Base-by-base conservation (phyloP, 2,797 vertebrate species). In the Amniataba percoides region DNA sequence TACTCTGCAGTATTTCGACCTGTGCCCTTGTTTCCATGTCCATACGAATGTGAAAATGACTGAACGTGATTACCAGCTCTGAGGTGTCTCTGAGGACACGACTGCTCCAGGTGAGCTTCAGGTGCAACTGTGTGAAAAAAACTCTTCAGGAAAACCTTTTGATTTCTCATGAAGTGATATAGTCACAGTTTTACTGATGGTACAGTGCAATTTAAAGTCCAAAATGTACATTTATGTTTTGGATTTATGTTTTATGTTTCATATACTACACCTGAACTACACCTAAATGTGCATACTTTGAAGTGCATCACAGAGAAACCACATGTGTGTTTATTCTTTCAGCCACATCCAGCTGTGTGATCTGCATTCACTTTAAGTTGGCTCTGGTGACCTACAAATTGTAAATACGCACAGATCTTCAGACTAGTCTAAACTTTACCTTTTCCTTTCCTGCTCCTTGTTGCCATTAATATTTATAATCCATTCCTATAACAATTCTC, bases 41-140 rank as follows among this genome's bases (percentile, higher is more conserved):
- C 2, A 21, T 19, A 46, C 19, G 3, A 21, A 9, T 62, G 10
- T 16, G 57, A 48, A 55, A 36, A n/a, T n/a, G n/a, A n/a, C n/a
- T n/a, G n/a, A n/a, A n/a, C n/a, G n/a, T n/a, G n/a, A n/a, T 53
- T 39, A 55, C 46, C 31, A 66, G 25, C 14, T 31, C 58, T 45
- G 39, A 81, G 40, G 53, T 64, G 58, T 61, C 43, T 45, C 74
- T 42, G 68, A 76, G 63, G 77, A 49, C 52, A 52, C 45, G 70
- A 19, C 62, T 11, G 49, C n/a, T 56, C 36, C 62, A 25, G 62
- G 52, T 27, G 23, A 80, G 61, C 67, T 55, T n/a, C 55, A 57
- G 18, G 55, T 49, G 45, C 11, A n/a, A 49, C 19, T n/a, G 19
- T 10, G 46, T 48, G 46, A 48, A 45, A 45, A 45, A 45, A 45